phyloP scores from a whole-genome alignment of 1,140 invertebrate genomes.

The Homarus americanus region DNA sequence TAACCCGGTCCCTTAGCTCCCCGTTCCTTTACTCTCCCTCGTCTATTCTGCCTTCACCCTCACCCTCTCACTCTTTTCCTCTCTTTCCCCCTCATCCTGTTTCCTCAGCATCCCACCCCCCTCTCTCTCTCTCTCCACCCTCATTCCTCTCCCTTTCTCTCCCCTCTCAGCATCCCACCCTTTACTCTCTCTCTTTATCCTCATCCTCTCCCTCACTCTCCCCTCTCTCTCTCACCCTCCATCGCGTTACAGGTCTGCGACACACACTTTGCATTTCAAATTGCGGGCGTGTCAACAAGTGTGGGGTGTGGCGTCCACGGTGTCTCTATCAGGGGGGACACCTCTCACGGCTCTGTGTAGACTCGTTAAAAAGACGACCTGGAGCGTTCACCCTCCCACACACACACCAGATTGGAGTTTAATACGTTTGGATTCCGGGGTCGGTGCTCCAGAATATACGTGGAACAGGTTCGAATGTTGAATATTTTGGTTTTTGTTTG shows the following conservation, averaged over 20 bases:
- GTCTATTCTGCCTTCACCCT: neutral
- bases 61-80: neutral
- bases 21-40: too few relatives aligned
- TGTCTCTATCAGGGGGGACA: too few relatives aligned
- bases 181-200: neutral
- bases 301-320: constrained; percentile 7
- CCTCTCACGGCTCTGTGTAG: neutral
- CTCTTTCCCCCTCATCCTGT: neutral
- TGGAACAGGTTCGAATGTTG: too few relatives aligned
- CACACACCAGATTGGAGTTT: too few relatives aligned
- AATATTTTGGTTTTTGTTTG: too few relatives aligned
- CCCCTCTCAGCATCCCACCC: neutral
- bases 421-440: too few relatives aligned
- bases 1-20: neutral
- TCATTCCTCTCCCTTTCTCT: neutral
- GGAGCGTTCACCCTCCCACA: too few relatives aligned
- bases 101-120: neutral
- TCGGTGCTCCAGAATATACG: too few relatives aligned
- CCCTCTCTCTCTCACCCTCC: neutral
- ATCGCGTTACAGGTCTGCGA: constrained; percentile 9
- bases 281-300: constrained; percentile 13
- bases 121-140: neutral
- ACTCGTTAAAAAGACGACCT: too few relatives aligned
- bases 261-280: constrained; percentile 27
- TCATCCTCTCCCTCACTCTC: constrained; percentile 9